Evolutionary conservation across 2,797 vertebrate species (phyloP).

Genomic region (Trachops cirrhosus): DNA sequence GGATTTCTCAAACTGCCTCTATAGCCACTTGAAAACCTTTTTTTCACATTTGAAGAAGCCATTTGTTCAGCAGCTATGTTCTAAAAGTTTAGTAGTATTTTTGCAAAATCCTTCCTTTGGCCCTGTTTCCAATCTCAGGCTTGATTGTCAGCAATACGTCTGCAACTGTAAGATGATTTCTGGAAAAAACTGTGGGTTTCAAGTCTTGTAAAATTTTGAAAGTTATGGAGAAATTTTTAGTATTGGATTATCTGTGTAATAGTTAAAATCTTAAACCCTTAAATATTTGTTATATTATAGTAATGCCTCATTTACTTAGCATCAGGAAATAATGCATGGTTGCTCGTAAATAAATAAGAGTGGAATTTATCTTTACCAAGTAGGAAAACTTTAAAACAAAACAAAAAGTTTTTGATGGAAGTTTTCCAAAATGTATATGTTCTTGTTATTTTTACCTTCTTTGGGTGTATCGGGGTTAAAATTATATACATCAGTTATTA

Average conservation of each 20-base stretch:
- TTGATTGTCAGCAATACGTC: not conserved
- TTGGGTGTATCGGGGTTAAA: not conserved
- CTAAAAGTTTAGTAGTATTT: not conserved
- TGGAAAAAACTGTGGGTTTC: not conserved
- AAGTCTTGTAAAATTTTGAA: not conserved
- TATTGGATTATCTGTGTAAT: not conserved
- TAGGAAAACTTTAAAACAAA: slow-evolving; percentile 16
- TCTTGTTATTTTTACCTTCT: not conserved
- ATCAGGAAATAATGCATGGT: not conserved
- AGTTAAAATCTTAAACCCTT: not conserved
- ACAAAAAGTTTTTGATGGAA: not conserved
- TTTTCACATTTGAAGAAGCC: not conserved
- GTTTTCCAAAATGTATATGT: not conserved
- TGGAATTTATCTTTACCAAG: not conserved
- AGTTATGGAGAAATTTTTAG: not conserved
- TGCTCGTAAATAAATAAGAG: not conserved
- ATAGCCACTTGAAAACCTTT: not conserved
- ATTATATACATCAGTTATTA: not conserved
- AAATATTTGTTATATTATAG: not conserved
- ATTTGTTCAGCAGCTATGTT: not conserved
- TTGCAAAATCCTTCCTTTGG: not conserved
- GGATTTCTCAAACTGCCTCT: not conserved
- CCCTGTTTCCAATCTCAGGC: not conserved
- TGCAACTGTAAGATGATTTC: not conserved
- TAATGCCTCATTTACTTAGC: not conserved